Conservation (phyloP, 1,140 invertebrate genomes). For the Varroa destructor region DNA sequence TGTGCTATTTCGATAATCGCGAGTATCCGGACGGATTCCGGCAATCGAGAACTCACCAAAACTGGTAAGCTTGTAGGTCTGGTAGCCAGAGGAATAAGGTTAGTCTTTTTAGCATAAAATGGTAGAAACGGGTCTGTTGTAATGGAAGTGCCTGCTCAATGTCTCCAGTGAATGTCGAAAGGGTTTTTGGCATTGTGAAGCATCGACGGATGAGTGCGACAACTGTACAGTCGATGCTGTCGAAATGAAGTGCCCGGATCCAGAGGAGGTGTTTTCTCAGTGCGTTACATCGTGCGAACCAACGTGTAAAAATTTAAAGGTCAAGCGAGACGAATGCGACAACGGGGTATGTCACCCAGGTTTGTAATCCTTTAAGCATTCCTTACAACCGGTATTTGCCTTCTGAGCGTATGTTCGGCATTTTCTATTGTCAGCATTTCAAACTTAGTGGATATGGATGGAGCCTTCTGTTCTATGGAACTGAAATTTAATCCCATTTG, state of each 20-base stretch:
- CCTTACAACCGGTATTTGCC: no score
- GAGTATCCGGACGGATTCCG: constrained; percentile 52
- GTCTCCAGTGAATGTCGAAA: constrained; percentile 31
- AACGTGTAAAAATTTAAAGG: constrained; percentile 69
- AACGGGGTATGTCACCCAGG: constrained; percentile 57
- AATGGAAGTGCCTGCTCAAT: no score
- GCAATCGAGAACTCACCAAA: constrained; percentile 30
- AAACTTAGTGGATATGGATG: no score
- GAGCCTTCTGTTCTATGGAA: no score
- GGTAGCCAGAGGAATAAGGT: no score
- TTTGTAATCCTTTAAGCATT: constrained; percentile 34
- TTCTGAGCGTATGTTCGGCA: no score
- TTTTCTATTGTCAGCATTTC: no score
- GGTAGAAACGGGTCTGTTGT: no score
- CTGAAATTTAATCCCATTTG: no score
- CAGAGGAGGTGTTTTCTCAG: constrained; percentile 52
- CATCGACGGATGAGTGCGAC: constrained; percentile 3
- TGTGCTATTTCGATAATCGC: constrained; percentile 56
- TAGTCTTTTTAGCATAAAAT: no score
- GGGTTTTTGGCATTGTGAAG: constrained; percentile 5
- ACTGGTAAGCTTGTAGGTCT: constrained; percentile 30
- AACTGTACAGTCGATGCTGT: constrained; percentile 42
- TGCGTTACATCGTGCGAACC: constrained; percentile 49
- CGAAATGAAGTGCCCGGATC: constrained; percentile 56
- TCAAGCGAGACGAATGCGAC: constrained; percentile 51